These are phyloP conservation scores for Sarcophaga peregrina DNA, from an alignment of 1,140 invertebrate species.

Conservation along the genomic window DNA sequence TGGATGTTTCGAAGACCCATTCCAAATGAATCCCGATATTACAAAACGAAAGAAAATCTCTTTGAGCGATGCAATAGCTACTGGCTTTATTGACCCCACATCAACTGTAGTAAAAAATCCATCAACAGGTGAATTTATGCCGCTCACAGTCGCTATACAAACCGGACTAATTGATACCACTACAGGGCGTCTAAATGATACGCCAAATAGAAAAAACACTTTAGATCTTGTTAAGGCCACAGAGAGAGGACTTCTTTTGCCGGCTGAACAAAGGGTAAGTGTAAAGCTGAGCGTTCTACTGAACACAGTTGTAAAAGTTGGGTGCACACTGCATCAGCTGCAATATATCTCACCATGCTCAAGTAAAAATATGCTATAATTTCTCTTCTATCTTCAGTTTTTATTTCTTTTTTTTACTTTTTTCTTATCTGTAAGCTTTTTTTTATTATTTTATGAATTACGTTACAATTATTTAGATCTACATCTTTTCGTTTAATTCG, in stretches of 20 bases:
- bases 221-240: constrained; percentile 88
- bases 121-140: constrained; percentile 77
- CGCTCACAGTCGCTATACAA: constrained; percentile 82
- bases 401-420: constrained; percentile 2
- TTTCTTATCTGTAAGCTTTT: constrained; percentile 1
- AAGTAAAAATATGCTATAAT: constrained; percentile 5
- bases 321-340: constrained; percentile 1
- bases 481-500: neutral
- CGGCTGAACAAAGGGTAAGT: constrained; percentile 94
- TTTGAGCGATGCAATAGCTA: constrained; percentile 79
- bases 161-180: constrained; percentile 80
- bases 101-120: constrained; percentile 86
- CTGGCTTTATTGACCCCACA: constrained; percentile 85
- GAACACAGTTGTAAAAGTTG: neutral
- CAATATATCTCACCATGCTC: constrained; percentile 34
- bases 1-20: constrained; percentile 84
- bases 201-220: constrained; percentile 70
- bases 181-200: constrained; percentile 76
- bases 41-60: constrained; percentile 76
- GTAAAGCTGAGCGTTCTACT: constrained; percentile 27
- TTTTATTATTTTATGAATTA: neutral
- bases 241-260: constrained; percentile 86
- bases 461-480: neutral
- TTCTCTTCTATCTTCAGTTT: constrained; percentile 19
- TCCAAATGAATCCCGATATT: constrained; percentile 75